Conservation (phyloP, 2,113 vertebrate species). For the Mionectes macconnelli region DNA sequence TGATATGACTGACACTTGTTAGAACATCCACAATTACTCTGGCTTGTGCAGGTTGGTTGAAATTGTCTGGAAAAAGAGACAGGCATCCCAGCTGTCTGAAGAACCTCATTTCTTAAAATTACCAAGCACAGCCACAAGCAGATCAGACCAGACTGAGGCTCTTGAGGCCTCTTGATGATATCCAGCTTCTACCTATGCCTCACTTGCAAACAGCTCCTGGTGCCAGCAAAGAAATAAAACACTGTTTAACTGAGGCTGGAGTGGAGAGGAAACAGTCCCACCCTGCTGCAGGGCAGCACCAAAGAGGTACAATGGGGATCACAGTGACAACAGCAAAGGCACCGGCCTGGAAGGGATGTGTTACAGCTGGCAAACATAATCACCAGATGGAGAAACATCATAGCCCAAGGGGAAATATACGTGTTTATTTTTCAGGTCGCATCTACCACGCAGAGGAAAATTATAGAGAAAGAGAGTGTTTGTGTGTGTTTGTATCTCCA, state of each 20-base stretch:
- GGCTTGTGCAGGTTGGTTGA: background rate
- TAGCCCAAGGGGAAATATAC: background rate
- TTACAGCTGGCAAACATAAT: constrained; percentile 15
- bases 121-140: background rate
- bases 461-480: background rate
- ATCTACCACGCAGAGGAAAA: background rate
- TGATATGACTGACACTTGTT: background rate
- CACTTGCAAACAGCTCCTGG: background rate
- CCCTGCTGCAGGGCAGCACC: background rate
- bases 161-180: background rate
- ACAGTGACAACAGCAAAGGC: background rate
- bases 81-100: background rate
- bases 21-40: background rate
- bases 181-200: background rate
- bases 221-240: background rate
- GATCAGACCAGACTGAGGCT: background rate
- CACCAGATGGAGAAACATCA: background rate
- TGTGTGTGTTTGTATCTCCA: background rate
- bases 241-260: background rate
- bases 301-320: background rate
- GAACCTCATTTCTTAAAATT: background rate
- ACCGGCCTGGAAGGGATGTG: background rate
- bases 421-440: background rate
- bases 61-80: background rate
- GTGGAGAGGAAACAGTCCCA: background rate